phyloP scores from a whole-genome alignment of 2,113 vertebrate species.

The Tachycineta bicolor region DNA sequence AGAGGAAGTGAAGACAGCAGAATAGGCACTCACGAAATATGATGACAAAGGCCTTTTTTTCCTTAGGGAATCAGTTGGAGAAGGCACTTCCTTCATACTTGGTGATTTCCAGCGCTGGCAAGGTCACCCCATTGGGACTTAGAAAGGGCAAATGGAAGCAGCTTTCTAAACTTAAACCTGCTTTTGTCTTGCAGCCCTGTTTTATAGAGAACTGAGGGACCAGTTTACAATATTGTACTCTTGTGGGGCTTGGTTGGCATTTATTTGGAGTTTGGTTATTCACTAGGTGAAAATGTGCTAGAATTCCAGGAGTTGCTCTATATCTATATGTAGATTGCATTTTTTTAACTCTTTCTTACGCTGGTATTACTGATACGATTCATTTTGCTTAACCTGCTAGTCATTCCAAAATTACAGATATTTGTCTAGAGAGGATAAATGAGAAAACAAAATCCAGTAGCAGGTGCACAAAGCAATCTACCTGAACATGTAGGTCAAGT shows the following conservation, averaged over 20 bases:
- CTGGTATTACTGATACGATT: not conserved
- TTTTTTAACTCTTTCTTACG: not conserved
- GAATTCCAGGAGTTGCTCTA: not conserved
- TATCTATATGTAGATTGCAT: not conserved
- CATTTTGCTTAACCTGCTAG: not conserved
- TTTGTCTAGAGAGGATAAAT: constrained; percentile 29
- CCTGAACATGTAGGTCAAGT: not conserved
- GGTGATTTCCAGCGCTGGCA: not conserved
- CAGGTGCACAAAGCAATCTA: not conserved
- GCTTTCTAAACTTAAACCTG: not conserved
- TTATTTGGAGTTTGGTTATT: not conserved
- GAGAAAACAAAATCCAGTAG: not conserved
- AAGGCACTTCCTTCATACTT: not conserved
- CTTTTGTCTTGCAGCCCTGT: not conserved
- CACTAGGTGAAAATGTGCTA: not conserved
- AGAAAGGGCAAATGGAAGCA: not conserved
- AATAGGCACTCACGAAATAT: not conserved
- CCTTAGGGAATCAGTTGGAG: not conserved
- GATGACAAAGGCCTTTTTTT: not conserved
- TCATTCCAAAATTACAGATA: not conserved
- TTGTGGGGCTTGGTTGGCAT: not conserved
- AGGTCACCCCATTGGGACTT: not conserved
- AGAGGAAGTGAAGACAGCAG: constrained; percentile 27
- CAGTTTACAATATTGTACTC: not conserved
- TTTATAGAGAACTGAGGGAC: not conserved